Percentiles rank a stretch among this genome's conserved stretches.
Evolutionary conservation across 1,140 invertebrate species (phyloP).

Genomic region (Acarapis woodi): DNA sequence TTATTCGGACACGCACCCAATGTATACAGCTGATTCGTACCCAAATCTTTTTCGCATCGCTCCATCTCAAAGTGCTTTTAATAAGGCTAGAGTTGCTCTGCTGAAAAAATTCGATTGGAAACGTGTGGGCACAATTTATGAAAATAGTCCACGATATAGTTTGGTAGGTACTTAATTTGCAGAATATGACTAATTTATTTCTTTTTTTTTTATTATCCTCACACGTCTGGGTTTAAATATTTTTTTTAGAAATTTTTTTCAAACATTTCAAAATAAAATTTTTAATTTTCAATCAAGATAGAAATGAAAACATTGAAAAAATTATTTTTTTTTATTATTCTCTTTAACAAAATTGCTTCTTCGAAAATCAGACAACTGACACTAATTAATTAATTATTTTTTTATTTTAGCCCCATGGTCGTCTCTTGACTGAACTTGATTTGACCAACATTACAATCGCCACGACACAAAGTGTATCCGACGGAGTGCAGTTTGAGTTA

Average conservation of each 20-base stretch:
- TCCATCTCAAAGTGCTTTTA: slow-evolving; percentile 82
- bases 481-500: slow-evolving; percentile 50
- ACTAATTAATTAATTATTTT: slow-evolving; percentile 2
- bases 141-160: slow-evolving; percentile 76
- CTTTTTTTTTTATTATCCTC: neutral
- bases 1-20: slow-evolving; percentile 91
- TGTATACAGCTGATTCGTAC: slow-evolving; percentile 76
- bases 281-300: neutral
- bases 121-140: slow-evolving; percentile 79
- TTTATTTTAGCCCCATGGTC: slow-evolving; percentile 46
- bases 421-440: slow-evolving; percentile 62
- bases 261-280: neutral
- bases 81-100: slow-evolving; percentile 56
- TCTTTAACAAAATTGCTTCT: no score
- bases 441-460: slow-evolving; percentile 42
- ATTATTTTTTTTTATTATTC: no score
- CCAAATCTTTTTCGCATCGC: slow-evolving; percentile 89
- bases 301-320: neutral
- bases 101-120: slow-evolving; percentile 86
- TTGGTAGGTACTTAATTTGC: slow-evolving; percentile 28
- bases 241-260: neutral
- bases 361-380: no score
- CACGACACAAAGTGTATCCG: slow-evolving; percentile 73
- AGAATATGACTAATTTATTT: neutral
- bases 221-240: neutral